These are phyloP conservation scores for Cephonodes hylas DNA, from an alignment of 2,888 invertebrate genomes.

Conservation along the genomic window DNA sequence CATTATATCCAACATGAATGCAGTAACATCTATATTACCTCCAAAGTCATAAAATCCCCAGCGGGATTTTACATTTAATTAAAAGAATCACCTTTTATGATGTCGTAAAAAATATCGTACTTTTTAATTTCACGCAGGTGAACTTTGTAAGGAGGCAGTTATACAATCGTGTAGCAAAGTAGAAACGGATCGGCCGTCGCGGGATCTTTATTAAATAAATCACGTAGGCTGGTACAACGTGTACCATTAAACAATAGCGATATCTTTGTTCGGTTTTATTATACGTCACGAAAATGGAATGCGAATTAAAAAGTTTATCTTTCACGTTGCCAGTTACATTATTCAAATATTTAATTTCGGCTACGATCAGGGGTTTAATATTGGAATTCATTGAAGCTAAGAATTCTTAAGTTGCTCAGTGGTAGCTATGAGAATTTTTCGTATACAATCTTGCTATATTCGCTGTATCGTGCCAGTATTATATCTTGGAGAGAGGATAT, in stretches of 20 bases:
- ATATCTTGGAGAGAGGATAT: background rate
- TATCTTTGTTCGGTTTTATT: background rate
- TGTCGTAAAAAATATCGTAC: slow-evolving; percentile 9
- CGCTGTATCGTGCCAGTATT: background rate
- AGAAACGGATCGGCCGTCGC: slow-evolving; percentile 1
- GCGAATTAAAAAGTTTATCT: background rate
- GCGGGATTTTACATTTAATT: slow-evolving; percentile 8
- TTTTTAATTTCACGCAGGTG: slow-evolving; percentile 13
- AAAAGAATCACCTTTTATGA: slow-evolving; percentile 11
- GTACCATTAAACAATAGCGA: background rate
- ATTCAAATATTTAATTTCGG: background rate
- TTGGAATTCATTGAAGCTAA: background rate
- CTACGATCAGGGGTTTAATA: background rate
- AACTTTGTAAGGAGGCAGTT: slow-evolving; percentile 6
- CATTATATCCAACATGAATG: background rate
- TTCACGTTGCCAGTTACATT: background rate
- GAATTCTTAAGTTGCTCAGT: background rate
- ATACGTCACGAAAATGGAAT: background rate
- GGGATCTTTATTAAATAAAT: slow-evolving; percentile 2
- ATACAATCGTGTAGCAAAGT: slow-evolving; percentile 9
- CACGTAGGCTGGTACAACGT: background rate
- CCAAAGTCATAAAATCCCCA: slow-evolving; percentile 1
- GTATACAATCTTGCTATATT: background rate
- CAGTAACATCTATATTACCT: background rate
- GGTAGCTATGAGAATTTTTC: background rate